phyloP scores from a whole-genome alignment of 2,113 vertebrate species.

The Pachycephala philippinensis region DNA sequence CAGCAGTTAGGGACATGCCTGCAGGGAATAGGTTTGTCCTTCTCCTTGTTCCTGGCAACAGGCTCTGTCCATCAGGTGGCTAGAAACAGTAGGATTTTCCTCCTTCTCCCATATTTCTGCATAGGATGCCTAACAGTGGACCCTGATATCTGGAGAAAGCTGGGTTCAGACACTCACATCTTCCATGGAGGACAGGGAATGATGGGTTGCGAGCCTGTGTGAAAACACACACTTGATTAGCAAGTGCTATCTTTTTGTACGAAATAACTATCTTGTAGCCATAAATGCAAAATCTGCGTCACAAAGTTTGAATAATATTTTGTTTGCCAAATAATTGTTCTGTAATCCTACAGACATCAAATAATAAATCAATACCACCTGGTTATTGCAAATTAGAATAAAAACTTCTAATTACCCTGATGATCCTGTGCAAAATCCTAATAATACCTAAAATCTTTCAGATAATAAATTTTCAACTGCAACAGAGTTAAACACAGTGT shows the following conservation, averaged over 20 bases:
- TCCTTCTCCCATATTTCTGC: neutral
- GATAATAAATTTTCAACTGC: neutral
- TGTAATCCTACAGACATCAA: neutral
- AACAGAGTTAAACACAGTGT: neutral
- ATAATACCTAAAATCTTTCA: neutral
- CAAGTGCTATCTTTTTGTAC: neutral
- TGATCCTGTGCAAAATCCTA: neutral
- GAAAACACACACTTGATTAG: neutral
- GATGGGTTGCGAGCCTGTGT: neutral
- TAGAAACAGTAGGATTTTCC: neutral
- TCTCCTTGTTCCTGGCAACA: neutral
- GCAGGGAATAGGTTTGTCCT: neutral
- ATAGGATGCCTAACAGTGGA: neutral
- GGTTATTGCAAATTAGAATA: neutral
- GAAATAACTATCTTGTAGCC: neutral
- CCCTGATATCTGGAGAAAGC: neutral
- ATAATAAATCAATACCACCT: neutral
- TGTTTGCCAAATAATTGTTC: neutral
- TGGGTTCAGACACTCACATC: fast-evolving
- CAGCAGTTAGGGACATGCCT: fast-evolving
- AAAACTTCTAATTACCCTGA: neutral
- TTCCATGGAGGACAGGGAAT: neutral
- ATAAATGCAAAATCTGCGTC: neutral
- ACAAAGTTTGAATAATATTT: neutral
- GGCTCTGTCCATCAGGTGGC: neutral